Evolutionary conservation across 2,888 invertebrate species (phyloP), one percentile per base, ranked within the genome.

Genomic region (Oligia fasciuncula): DNA sequence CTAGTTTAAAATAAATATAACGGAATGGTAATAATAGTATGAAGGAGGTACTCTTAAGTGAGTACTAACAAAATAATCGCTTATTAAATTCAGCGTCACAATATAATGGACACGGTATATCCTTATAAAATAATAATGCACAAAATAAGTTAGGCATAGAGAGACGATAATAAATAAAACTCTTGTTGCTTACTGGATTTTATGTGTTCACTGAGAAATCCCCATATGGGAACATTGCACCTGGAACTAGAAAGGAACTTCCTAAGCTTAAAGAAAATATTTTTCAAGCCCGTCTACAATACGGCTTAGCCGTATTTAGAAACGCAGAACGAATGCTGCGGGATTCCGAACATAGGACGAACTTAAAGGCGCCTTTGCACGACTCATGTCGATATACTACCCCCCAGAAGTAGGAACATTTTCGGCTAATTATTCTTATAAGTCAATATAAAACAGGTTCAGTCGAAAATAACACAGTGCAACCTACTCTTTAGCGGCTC

Each of bases 361-460:
- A 19, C 23, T 60, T 29, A 51, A 14, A 80, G 35, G n/a, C 17
- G 43, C 68, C 35, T 78, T 78, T 51, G 46, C 49, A 72, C 35
- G 49, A 6, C 4, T 35, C 35, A 54, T 66, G 29, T 57, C 19
- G 19, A 17, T 63, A 29, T 57, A 43, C 54, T 19, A 60, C n/a
- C n/a, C 11, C 57, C n/a, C 4, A 57, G 4, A 9, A 49, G 3
- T 14, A n/a, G 4, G 1, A 23, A 6, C 3, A 54, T 23, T 54
- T 23, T 19, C 23, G 23, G 9, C 11, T 23, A 57, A 11, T 23
- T 23, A 11, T 23, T 23, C 11, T 23, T 57, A 57, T 23, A 54
- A 60, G 23, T 54, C 13, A 35, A 13, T 62, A 19, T 70, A 43
- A 54, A 23, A 8, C 6, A 23, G 35, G 11, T 13, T 19, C 17